Evolutionary conservation across 2,888 invertebrate genomes (phyloP).

Genomic region (Xylophagus ater): DNA sequence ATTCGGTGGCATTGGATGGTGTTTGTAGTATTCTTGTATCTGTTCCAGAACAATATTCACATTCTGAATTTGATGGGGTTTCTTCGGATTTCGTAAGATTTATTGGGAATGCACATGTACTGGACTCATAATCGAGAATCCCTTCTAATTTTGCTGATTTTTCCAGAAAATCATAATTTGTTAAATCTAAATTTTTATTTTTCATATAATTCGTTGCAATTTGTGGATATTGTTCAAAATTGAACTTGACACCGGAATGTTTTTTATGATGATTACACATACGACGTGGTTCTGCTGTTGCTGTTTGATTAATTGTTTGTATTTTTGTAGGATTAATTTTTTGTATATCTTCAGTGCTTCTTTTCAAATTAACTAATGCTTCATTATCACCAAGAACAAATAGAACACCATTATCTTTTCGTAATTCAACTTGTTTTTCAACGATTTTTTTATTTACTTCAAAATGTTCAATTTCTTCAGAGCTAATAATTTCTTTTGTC

Average conservation of each 20-base stretch:
- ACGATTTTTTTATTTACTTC: constrained; percentile 28
- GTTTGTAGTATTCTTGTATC: constrained; percentile 55
- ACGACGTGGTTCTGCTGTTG: constrained; percentile 13
- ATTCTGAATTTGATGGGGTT: constrained; percentile 28
- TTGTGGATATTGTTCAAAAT: constrained; percentile 61
- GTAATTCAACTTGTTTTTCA: constrained; percentile 18
- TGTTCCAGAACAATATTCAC: constrained; percentile 45
- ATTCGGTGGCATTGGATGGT: constrained; percentile 67
- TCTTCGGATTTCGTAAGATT: constrained; percentile 24
- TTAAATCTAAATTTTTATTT: constrained; percentile 56
- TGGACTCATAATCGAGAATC: constrained; percentile 43
- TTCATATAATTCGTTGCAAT: constrained; percentile 65
- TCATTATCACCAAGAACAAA: constrained; percentile 64
- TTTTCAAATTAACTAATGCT: constrained; percentile 52
- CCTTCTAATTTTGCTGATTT: constrained; percentile 44
- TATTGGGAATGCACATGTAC: constrained; percentile 29
- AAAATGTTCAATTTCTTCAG: constrained; percentile 34
- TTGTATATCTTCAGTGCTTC: constrained; percentile 34
- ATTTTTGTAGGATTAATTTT: neutral
- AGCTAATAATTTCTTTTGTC: constrained; percentile 31
- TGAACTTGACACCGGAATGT: constrained; percentile 62
- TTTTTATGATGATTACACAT: constrained; percentile 47
- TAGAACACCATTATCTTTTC: constrained; percentile 42
- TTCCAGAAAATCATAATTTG: constrained; percentile 48
- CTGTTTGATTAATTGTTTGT: neutral